Evolutionary conservation across 2,113 vertebrate species (phyloP).

Genomic region (Cricetomys ansorgei): DNA sequence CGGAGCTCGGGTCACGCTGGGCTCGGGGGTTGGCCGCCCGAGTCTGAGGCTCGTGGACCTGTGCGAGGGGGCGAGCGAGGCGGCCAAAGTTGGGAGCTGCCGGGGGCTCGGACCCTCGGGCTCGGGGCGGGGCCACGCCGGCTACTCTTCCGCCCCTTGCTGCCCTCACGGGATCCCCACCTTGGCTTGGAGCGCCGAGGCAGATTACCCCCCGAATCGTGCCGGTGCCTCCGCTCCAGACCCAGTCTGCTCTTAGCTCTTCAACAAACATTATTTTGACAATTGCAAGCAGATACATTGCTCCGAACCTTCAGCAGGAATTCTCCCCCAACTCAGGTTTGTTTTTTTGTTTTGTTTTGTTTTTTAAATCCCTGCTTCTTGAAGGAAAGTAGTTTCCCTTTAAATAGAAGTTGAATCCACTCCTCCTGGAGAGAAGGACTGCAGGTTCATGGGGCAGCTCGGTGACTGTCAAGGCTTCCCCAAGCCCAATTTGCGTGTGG

Average conservation of each 20-base stretch:
- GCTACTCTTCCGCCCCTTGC: not conserved
- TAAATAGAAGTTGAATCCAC: slow-evolving; percentile 59
- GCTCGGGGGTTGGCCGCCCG: not conserved
- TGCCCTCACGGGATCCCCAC: not conserved
- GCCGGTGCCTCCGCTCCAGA: slow-evolving; percentile 56
- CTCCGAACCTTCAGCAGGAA: not conserved
- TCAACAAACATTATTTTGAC: slow-evolving; percentile 48
- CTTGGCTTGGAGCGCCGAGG: slow-evolving; percentile 33
- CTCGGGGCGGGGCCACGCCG: slow-evolving; percentile 32
- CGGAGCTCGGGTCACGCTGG: not conserved
- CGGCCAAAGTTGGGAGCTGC: slow-evolving; percentile 56
- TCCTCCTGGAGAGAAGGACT: not conserved
- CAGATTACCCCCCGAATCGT: slow-evolving; percentile 13
- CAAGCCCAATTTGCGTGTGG: slow-evolving; percentile 1
- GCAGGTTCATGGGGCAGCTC: slow-evolving; percentile 65
- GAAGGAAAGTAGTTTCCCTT: slow-evolving; percentile 47
- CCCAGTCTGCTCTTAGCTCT: not conserved
- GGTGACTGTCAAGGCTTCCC: slow-evolving; percentile 51
- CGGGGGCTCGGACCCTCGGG: not conserved
- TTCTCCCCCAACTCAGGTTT: slow-evolving; percentile 18
- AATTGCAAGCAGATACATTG: slow-evolving; percentile 15
- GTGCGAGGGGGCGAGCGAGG: not conserved
- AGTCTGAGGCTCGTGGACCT: slow-evolving; percentile 47
- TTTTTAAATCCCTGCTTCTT: no score
- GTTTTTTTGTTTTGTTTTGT: not conserved